Evolutionary conservation across 2,888 invertebrate genomes (phyloP), one percentile per base, ranked within the genome.

Genomic region (Catocala nupta): DNA sequence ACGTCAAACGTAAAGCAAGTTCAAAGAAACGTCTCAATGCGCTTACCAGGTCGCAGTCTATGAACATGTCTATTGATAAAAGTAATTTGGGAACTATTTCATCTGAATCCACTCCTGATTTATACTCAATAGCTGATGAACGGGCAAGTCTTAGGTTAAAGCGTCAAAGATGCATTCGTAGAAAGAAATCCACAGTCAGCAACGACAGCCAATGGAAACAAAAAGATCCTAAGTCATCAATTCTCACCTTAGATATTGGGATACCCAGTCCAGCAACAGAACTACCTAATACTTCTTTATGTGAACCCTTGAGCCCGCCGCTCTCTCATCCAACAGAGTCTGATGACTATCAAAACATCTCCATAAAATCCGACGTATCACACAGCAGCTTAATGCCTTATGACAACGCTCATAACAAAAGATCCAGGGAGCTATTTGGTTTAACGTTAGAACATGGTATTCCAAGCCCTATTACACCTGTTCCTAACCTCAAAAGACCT

Each of bases 101-200:
- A 12, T 88, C 90, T 44, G 91, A 87, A 75, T 93, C 93, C 1
- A 93, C 92, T 8, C 92, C 94, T 34, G 90, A 93, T 72, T 78
- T 94, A 55, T 88, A 86, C 69, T 73, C 82, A 2, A 80, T 81
- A 8, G 77, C 85, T 34, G 81, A 81, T 58, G 88, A 87, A 67
- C 84, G 83, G 5, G 80, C 82, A 6, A 91, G 90, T 68, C 78
- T 90, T 6, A 87, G 90, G 62, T 81, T 95, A 43, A 95, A 94
- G 81, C 88, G 96, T 16, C 96, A 96, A 80, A 94, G 90, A 71
- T 95, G 96, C 74, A 95, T 96, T 12, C 87, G 96, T 4, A 90
- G 95, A 67, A 94, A 95, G 72, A 95, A 94, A 68, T 93, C 92
- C 2, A 92, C 91, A 11, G 86, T 89, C 0, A 93, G 92, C 60